These are phyloP conservation scores for Plutella xylostella DNA, from an alignment of 2,888 invertebrate genomes.

Conservation along the genomic window DNA sequence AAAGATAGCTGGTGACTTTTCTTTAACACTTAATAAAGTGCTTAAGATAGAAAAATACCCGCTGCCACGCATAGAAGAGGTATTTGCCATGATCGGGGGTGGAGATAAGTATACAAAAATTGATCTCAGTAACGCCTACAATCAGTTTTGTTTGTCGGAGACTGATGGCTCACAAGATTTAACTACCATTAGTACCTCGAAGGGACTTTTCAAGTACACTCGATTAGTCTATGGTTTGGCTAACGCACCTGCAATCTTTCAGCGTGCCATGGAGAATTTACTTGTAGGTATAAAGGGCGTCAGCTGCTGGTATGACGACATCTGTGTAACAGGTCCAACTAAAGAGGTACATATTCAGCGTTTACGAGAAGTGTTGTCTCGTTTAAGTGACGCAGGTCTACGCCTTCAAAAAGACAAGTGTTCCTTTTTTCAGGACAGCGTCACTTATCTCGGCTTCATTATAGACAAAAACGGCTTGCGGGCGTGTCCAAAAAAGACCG, in stretches of 20 bases:
- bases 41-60: slow-evolving; percentile 20
- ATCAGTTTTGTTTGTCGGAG: slow-evolving; percentile 12
- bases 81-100: slow-evolving; percentile 20
- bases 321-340: slow-evolving; percentile 7
- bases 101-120: slow-evolving; percentile 19
- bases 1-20: slow-evolving; percentile 21
- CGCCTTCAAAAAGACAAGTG: too few species aligned
- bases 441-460: too few species aligned
- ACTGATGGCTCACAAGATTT: slow-evolving; percentile 15
- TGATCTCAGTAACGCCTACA: slow-evolving; percentile 17
- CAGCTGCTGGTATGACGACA: too few species aligned
- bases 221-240: too few species aligned
- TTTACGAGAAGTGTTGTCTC: too few species aligned
- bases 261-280: neutral
- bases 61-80: slow-evolving; percentile 21
- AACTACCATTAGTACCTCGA: slow-evolving; percentile 17
- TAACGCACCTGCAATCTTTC: slow-evolving; percentile 4
- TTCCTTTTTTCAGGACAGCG: too few species aligned
- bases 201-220: too few species aligned
- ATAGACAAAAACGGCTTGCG: too few species aligned
- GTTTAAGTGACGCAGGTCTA: too few species aligned
- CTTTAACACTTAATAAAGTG: slow-evolving; percentile 19
- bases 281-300: neutral
- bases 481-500: too few species aligned
- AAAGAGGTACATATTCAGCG: too few species aligned